A percentile compares a stretch with the other conserved stretches of the same genome.
phyloP scores from a whole-genome alignment of 92 coral and sea anemone genomes.

The Ricordea florida region DNA sequence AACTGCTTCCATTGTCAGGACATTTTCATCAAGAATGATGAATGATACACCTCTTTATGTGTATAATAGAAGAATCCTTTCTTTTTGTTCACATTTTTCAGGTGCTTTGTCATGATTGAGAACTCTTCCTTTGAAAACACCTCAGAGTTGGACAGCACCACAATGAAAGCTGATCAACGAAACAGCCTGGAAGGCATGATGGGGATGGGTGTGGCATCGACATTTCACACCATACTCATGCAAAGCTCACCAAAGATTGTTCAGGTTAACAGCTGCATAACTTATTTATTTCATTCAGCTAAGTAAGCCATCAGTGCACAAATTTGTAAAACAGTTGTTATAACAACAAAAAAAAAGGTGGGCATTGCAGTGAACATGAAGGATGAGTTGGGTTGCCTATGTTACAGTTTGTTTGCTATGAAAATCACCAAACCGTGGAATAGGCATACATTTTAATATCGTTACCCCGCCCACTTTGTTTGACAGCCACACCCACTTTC shows the following conservation, averaged over 20 bases:
- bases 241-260: conserved; percentile 97
- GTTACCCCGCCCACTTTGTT: not conserved
- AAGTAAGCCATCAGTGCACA: too few relatives aligned
- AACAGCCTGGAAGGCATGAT: conserved; percentile 95
- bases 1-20: too few relatives aligned
- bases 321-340: too few relatives aligned
- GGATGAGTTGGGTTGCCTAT: too few relatives aligned
- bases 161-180: conserved; percentile 80
- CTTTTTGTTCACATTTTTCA: too few relatives aligned
- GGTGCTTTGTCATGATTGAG: conserved; percentile 97
- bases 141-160: conserved; percentile 87
- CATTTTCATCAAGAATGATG: too few relatives aligned
- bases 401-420: not conserved
- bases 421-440: too few relatives aligned
- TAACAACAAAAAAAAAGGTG: too few relatives aligned
- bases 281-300: not conserved
- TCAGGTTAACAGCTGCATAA: conserved; percentile 48
- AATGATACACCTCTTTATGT: too few relatives aligned
- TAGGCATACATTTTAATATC: not conserved
- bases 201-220: conserved; percentile 98
- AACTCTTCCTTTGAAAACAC: conserved; percentile 93
- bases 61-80: too few relatives aligned
- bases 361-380: too few relatives aligned
- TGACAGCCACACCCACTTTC: too few relatives aligned
- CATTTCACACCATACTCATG: conserved; percentile 95